phyloP scores from a whole-genome alignment of 2,113 vertebrate genomes.

The Abramis brama region DNA sequence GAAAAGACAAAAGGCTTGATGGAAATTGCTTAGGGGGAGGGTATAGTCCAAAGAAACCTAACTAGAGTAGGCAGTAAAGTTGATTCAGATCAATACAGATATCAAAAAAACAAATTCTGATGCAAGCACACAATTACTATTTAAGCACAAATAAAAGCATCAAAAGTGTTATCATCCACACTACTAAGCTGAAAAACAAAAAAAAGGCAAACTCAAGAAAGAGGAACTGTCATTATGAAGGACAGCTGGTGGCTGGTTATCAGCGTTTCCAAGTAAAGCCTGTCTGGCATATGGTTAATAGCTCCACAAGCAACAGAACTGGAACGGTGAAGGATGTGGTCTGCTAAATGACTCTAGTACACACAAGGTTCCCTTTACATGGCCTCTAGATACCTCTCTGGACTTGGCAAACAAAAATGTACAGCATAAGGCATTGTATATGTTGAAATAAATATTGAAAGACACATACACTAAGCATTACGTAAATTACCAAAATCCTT shows the following conservation, averaged over 20 bases:
- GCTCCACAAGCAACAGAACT: constrained; percentile 27
- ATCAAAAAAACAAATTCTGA: not conserved
- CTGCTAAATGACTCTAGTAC: constrained; percentile 20
- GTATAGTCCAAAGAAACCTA: not conserved
- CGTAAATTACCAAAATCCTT: constrained; percentile 46
- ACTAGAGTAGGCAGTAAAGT: not conserved
- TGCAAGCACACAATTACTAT: not conserved
- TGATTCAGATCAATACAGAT: not conserved
- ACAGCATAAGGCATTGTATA: not conserved
- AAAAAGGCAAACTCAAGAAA: not conserved
- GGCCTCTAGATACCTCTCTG: constrained; percentile 32
- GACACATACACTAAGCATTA: not conserved
- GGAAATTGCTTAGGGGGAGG: constrained; percentile 9
- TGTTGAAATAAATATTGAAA: not conserved
- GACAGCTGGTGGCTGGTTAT: constrained; percentile 40
- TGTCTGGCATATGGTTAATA: constrained; percentile 34
- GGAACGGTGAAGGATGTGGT: not conserved
- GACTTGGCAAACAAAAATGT: not conserved
- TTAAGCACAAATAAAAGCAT: not conserved
- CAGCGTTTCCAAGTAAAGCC: constrained; percentile 8
- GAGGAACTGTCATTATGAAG: constrained; percentile 10
- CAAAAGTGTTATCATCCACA: not conserved
- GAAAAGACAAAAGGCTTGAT: constrained; percentile 30
- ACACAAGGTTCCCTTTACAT: constrained; percentile 3
- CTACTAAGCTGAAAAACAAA: not conserved